Conservation (phyloP, 2,113 vertebrate species). For the Taurulus bubalis region DNA sequence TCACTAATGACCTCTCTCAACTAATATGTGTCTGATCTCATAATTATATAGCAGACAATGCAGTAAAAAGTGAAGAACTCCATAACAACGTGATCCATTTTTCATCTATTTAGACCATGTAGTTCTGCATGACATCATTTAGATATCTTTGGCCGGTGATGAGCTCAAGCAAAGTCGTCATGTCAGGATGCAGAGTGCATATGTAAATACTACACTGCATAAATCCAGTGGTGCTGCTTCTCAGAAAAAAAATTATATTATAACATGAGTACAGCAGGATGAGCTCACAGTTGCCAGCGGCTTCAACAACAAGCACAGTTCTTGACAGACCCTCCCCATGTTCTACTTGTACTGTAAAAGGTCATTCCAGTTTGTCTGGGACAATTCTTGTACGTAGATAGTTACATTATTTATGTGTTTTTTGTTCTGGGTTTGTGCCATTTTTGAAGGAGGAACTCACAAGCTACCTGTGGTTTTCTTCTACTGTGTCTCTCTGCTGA, state of each 20-base stretch:
- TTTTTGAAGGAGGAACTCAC: constrained; percentile 11
- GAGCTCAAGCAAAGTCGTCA: not conserved
- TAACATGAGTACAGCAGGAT: constrained; percentile 35
- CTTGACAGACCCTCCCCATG: constrained; percentile 8
- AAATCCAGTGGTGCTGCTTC: constrained; percentile 20
- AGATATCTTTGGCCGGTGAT: constrained; percentile 19
- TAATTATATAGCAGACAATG: constrained; percentile 15
- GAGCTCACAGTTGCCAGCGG: constrained; percentile 40
- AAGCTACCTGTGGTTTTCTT: constrained; percentile 16
- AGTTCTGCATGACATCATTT: constrained; percentile 22
- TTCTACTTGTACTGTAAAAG: constrained; percentile 35
- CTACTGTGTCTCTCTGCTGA: constrained; percentile 1
- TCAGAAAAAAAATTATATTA: constrained; percentile 41
- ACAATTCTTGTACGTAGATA: constrained; percentile 1
- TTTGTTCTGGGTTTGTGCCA: not conserved
- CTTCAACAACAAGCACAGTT: constrained; percentile 26
- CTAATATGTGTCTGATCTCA: constrained; percentile 36
- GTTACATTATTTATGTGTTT: constrained; percentile 13
- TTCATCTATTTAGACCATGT: constrained; percentile 7
- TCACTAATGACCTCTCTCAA: constrained; percentile 42
- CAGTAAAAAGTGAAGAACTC: constrained; percentile 10
- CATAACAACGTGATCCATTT: constrained; percentile 20
- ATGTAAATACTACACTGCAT: constrained; percentile 14
- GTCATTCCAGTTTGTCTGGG: constrained; percentile 43
- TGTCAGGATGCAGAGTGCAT: constrained; percentile 2